These are phyloP conservation scores for Picus viridis DNA, from an alignment of 2,797 vertebrate genomes.

Conservation along the genomic window DNA sequence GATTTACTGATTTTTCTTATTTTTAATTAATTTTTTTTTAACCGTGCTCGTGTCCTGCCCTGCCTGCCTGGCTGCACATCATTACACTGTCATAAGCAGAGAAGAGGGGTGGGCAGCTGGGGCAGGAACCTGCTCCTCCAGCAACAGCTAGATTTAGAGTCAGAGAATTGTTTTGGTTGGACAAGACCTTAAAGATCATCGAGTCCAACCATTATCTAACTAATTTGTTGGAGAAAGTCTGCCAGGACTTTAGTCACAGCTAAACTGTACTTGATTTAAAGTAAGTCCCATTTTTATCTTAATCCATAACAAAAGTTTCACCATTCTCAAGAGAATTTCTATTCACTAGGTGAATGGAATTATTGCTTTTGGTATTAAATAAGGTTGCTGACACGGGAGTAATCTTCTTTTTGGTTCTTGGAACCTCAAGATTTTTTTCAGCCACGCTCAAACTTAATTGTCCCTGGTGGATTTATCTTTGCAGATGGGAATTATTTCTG, in stretches of 20 bases:
- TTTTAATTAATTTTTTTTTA: not conserved
- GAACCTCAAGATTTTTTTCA: constrained; percentile 2
- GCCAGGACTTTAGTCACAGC: not conserved
- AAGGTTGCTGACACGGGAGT: constrained; percentile 27
- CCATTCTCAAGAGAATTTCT: not conserved
- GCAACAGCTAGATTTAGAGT: too few relatives aligned
- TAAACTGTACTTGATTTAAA: not conserved
- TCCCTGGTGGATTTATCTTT: not conserved
- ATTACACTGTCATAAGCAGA: not conserved
- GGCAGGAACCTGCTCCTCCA: not conserved
- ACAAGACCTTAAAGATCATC: too few relatives aligned
- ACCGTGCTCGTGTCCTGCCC: not conserved
- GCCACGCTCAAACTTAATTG: not conserved
- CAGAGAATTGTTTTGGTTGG: too few relatives aligned
- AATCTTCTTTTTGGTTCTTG: constrained; percentile 24
- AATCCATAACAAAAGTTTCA: constrained; percentile 34
- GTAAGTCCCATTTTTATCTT: not conserved
- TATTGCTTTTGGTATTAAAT: constrained; percentile 36
- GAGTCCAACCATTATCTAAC: too few relatives aligned
- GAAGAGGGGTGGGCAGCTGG: not conserved
- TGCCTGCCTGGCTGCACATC: not conserved
- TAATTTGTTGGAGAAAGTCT: not conserved
- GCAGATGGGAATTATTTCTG: constrained; percentile 25
- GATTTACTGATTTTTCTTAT: not conserved
- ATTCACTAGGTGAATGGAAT: constrained; percentile 12